Evolutionary conservation across 2,113 vertebrate genomes (phyloP).

Genomic region (Salvelinus fontinalis): DNA sequence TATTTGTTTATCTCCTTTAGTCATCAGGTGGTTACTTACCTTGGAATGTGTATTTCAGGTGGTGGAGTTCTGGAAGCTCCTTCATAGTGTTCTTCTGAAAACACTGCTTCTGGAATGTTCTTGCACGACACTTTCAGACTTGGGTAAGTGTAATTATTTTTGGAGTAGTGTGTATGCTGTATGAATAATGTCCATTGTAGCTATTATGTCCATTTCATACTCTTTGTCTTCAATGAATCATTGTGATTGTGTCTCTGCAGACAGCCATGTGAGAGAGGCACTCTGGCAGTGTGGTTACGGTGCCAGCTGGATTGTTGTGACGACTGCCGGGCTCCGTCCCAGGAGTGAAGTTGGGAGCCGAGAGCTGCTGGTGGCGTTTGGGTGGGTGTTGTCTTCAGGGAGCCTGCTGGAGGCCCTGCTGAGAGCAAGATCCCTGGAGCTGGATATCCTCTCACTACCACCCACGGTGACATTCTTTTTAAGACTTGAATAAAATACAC

Average conservation of each 20-base stretch:
- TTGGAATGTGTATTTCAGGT: slow-evolving; percentile 45
- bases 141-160: slow-evolving; percentile 24
- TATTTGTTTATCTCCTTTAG: no score
- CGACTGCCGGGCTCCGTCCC: slow-evolving; percentile 8
- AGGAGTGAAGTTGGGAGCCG: slow-evolving; percentile 50
- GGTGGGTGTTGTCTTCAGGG: slow-evolving; percentile 68
- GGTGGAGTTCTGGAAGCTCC: slow-evolving; percentile 65
- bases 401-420: slow-evolving; percentile 61
- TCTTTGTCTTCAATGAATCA: background rate
- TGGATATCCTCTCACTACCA: slow-evolving; percentile 50
- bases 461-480: background rate
- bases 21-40: no score
- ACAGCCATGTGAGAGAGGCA: slow-evolving; percentile 54
- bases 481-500: no score
- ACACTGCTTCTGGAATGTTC: slow-evolving; percentile 30
- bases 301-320: slow-evolving; percentile 57
- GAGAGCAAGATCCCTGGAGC: slow-evolving; percentile 43
- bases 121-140: background rate
- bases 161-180: no score
- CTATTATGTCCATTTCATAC: background rate
- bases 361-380: slow-evolving; percentile 69
- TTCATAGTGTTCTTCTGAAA: slow-evolving; percentile 51
- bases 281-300: slow-evolving; percentile 73
- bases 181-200: background rate
- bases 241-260: background rate